Evolutionary conservation across 2,113 vertebrate species (phyloP), one percentile per base, ranked within the genome.

Genomic region (Azemiops feae): DNA sequence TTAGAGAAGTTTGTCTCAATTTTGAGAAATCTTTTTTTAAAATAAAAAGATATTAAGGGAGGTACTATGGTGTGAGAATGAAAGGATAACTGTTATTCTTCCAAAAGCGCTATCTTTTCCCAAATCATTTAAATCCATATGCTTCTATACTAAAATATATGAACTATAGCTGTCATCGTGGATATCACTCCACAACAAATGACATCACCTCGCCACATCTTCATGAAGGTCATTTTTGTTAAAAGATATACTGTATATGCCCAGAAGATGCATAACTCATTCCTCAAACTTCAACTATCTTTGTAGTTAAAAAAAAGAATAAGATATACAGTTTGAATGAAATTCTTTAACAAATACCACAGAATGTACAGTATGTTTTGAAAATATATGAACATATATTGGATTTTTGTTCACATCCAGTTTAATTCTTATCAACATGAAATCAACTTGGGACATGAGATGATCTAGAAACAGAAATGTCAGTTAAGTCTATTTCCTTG

Each of bases 401-500:
- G 22, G 11, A 23, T 50, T 89, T 57, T 85, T 85, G 43, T 12
- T 57, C 60, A 54, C 27, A 20, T n/a, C 27, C 91, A 27, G 10
- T n/a, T 85, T 88, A 52, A 64, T 91, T 87, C n/a, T 47, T 74
- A 53, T 88, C 30, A 54, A 52, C 53, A 87, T 81, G 34, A 81
- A 43, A 81, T 81, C 74, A 81, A 16, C 86, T 16, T 87, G 86
- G 47, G 47, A 50, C 50, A 18, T 52, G 25, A 87, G 45, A 52
- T 52, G 27, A 30, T 52, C 50, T 87, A 52, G 47, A 30, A 34
- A 14, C 54, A 94, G 58, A 1, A 85, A 87, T 0, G 0, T 22
- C 87, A 0, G 0, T 4, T 30, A 89, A 90, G 93, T 9, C 5
- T 9, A 87, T 81, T 95, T 93, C 92, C 93, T 91, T 93, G 18